Evolutionary conservation across 1,140 invertebrate genomes (phyloP).

Genomic region (Leptopilina boulardi): DNA sequence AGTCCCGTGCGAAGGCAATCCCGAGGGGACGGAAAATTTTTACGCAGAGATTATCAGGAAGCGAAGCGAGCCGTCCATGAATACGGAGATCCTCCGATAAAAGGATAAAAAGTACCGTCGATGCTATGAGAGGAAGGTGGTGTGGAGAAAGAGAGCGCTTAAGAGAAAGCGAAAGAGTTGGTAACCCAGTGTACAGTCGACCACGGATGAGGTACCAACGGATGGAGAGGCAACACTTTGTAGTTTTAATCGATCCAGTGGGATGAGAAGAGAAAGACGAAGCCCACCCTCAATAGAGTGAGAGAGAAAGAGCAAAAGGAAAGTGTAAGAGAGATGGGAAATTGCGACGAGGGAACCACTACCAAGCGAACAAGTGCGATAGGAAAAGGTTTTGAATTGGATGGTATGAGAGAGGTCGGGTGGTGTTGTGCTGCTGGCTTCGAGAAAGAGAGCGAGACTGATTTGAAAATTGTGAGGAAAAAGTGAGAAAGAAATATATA

Average conservation of each 20-base stretch:
- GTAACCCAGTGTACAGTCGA: slow-evolving; percentile 71
- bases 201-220: slow-evolving; percentile 70
- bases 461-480: slow-evolving; percentile 51
- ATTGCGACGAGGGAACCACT: slow-evolving; percentile 52
- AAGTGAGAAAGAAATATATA: slow-evolving; percentile 52
- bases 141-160: slow-evolving; percentile 39
- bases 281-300: slow-evolving; percentile 46
- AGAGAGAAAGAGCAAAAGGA: slow-evolving; percentile 50
- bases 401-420: slow-evolving; percentile 41
- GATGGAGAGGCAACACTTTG: slow-evolving; percentile 70
- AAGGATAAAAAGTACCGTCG: slow-evolving; percentile 48
- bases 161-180: slow-evolving; percentile 54
- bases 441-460: slow-evolving; percentile 38
- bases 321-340: slow-evolving; percentile 56
- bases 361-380: slow-evolving; percentile 50
- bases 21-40: slow-evolving; percentile 60
- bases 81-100: slow-evolving; percentile 64
- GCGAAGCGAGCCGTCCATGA: slow-evolving; percentile 58
- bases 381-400: slow-evolving; percentile 40
- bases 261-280: slow-evolving; percentile 58
- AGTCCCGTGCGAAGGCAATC: slow-evolving; percentile 58
- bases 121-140: slow-evolving; percentile 21
- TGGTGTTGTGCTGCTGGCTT: too few relatives aligned
- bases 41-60: slow-evolving; percentile 66
- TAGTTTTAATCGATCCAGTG: slow-evolving; percentile 73